Evolutionary conservation across 1,140 invertebrate species (phyloP).

Genomic region (Colletes latitarsis): DNA sequence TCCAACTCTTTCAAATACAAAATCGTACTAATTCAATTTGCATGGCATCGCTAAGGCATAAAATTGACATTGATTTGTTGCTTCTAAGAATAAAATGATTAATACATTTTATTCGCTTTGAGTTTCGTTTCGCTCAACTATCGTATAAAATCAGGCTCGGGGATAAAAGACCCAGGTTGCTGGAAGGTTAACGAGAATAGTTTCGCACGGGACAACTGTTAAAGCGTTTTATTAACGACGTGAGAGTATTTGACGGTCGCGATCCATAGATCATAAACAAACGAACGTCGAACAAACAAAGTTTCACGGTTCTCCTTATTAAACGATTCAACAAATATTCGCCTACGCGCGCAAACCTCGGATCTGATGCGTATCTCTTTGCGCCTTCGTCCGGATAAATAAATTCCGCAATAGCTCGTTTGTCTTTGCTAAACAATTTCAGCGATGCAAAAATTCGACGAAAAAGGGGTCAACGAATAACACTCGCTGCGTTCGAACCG

Average conservation of each 20-base stretch:
- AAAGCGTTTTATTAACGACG: conserved; percentile 12
- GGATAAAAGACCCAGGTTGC: no score
- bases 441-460: conserved; percentile 25
- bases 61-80: not conserved
- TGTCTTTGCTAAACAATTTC: conserved; percentile 44
- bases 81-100: no score
- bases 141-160: no score
- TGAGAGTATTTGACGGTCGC: not conserved
- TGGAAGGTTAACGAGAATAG: not conserved
- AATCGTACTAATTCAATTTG: conserved; percentile 1
- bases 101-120: no score
- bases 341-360: conserved; percentile 28
- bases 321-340: conserved; percentile 43
- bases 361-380: conserved; percentile 13
- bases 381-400: conserved; percentile 5
- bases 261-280: not conserved
- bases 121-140: no score
- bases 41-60: not conserved
- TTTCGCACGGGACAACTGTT: conserved; percentile 1
- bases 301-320: conserved; percentile 18
- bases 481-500: not conserved
- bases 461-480: conserved; percentile 40
- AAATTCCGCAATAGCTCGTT: conserved; percentile 31
- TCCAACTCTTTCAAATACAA: not conserved
- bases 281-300: not conserved